A percentile compares a stretch with the other conserved stretches of the same genome.
Evolutionary conservation across 2,797 vertebrate species (phyloP).

Genomic region (Arnoldichthys spilopterus): DNA sequence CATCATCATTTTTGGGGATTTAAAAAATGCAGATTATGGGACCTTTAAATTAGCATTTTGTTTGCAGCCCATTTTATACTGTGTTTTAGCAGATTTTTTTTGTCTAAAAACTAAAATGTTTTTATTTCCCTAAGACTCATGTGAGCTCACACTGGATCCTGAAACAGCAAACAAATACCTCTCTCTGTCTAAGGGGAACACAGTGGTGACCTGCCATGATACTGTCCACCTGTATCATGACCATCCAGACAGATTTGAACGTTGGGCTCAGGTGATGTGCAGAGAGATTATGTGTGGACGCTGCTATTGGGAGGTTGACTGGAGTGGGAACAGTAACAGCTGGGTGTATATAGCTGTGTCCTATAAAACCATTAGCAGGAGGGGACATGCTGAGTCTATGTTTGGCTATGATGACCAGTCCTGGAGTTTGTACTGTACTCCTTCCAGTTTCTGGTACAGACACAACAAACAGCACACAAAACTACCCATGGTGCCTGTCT

Average conservation of each 20-base stretch:
- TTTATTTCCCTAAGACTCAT: conserved; percentile 13
- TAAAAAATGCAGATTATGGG: no score
- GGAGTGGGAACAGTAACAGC: neutral
- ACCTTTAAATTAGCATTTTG: no score
- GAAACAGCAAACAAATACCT: conserved; percentile 12
- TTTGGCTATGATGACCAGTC: conserved; percentile 24
- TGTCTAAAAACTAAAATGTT: neutral
- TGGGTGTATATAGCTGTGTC: neutral
- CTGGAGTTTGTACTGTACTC: conserved; percentile 5
- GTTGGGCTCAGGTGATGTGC: conserved; percentile 21
- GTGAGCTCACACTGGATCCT: conserved; percentile 27
- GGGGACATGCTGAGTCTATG: neutral
- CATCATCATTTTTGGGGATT: no score
- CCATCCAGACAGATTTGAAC: conserved; percentile 29
- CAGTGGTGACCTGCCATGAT: neutral
- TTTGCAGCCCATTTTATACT: neutral
- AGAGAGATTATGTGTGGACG: neutral
- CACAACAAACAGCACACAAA: neutral
- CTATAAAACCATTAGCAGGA: conserved; percentile 3
- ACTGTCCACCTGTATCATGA: neutral
- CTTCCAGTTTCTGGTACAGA: neutral
- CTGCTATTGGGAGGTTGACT: neutral
- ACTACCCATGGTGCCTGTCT: neutral
- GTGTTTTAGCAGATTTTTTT: neutral
- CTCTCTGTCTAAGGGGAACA: conserved; percentile 21